These are phyloP conservation scores for Lonchura striata DNA, from an alignment of 2,113 vertebrate species.

Conservation along the genomic window DNA sequence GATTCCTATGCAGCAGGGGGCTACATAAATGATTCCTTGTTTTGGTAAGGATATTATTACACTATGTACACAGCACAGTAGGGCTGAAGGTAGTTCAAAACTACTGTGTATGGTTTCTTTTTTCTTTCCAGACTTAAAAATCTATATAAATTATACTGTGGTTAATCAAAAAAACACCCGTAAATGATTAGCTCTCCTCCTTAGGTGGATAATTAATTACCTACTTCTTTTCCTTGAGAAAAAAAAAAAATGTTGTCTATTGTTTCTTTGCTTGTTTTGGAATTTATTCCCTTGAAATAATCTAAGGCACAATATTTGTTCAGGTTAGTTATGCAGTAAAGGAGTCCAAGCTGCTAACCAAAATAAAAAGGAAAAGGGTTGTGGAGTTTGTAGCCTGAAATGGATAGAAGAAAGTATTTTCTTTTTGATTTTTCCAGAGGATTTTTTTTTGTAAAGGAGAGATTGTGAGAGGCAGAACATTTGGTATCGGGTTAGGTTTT, in stretches of 20 bases:
- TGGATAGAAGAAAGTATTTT: background rate
- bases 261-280: constrained; percentile 57
- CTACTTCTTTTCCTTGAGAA: background rate
- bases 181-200: background rate
- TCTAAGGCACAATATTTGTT: constrained; percentile 54
- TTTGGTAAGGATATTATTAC: constrained; percentile 57
- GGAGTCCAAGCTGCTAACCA: constrained; percentile 48
- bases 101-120: background rate
- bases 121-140: background rate
- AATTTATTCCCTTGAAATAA: constrained; percentile 16
- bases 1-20: constrained; percentile 10
- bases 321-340: constrained; percentile 25
- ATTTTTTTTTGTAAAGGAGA: background rate
- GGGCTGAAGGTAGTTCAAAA: background rate
- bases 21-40: constrained; percentile 13
- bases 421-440: background rate
- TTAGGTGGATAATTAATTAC: background rate
- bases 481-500: background rate
- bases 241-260: background rate
- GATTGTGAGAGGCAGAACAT: background rate
- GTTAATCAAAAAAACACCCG: background rate
- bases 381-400: background rate
- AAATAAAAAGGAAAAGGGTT: constrained; percentile 31
- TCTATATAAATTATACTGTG: background rate
- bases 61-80: background rate